Conservation (phyloP, 2,888 invertebrate species). For the Thecophora atra region DNA sequence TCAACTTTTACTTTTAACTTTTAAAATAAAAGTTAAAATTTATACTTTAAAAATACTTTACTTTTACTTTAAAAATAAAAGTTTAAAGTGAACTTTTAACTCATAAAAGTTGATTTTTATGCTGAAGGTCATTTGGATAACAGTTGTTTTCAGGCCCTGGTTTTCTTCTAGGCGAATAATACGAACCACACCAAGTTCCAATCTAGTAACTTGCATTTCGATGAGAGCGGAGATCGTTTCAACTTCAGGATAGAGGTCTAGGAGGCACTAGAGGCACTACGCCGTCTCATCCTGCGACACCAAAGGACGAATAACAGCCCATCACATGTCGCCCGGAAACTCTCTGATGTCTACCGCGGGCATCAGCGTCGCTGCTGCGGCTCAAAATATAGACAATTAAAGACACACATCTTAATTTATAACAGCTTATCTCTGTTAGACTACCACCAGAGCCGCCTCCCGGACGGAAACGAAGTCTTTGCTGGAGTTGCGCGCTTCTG, state of each 20-base stretch:
- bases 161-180: conserved; percentile 26
- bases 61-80: too few species aligned
- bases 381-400: too few species aligned
- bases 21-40: too few species aligned
- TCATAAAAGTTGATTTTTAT: not conserved
- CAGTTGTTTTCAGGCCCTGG: too few species aligned
- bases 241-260: conserved; percentile 68
- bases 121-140: too few species aligned
- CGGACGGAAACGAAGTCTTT: conserved; percentile 48
- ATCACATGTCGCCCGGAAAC: conserved; percentile 44
- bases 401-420: too few species aligned
- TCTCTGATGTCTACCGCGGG: not conserved
- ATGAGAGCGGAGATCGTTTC: conserved; percentile 71
- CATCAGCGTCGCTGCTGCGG: conserved; percentile 58
- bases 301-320: conserved; percentile 55
- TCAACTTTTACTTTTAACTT: too few species aligned
- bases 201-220: conserved; percentile 70
- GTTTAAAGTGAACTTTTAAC: too few species aligned
- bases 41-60: too few species aligned
- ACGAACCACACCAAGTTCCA: conserved; percentile 64
- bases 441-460: conserved; percentile 44
- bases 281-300: conserved; percentile 65
- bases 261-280: conserved; percentile 61
- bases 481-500: conserved; percentile 53
- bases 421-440: too few species aligned